phyloP scores from a whole-genome alignment of 1,140 invertebrate species.

The Listronotus oregonensis region DNA sequence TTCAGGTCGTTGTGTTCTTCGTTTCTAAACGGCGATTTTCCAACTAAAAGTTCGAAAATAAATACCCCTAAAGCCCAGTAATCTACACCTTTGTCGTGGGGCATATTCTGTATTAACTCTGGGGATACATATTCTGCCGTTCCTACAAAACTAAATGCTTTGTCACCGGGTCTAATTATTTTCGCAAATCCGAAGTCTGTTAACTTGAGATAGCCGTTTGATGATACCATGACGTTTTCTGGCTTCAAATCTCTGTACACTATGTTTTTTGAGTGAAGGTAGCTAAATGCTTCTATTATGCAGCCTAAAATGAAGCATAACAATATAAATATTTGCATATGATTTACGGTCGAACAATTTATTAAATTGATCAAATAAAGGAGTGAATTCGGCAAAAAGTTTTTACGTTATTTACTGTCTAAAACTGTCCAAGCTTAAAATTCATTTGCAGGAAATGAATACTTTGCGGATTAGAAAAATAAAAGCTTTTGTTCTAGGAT shows the following conservation, averaged over 20 bases:
- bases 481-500: no score
- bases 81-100: conserved; percentile 90
- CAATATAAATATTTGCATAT: no score
- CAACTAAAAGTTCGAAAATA: conserved; percentile 89
- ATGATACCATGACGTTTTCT: conserved; percentile 89
- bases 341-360: no score
- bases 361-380: no score
- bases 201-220: conserved; percentile 89
- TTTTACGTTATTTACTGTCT: no score
- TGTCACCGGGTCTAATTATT: conserved; percentile 73
- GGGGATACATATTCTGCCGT: conserved; percentile 92
- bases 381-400: no score
- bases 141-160: conserved; percentile 98
- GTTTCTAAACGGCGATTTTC: conserved; percentile 92
- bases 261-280: conserved; percentile 84
- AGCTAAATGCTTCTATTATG: conserved; percentile 89
- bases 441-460: no score
- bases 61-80: conserved; percentile 95
- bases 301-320: conserved; percentile 66
- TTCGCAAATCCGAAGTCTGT: conserved; percentile 99
- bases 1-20: conserved; percentile 88
- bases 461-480: no score
- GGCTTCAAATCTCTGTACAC: conserved; percentile 95
- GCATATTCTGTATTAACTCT: conserved; percentile 92
- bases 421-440: no score